Evolutionary conservation across 1,140 invertebrate genomes (phyloP).

Genomic region (Megalonaias nervosa): DNA sequence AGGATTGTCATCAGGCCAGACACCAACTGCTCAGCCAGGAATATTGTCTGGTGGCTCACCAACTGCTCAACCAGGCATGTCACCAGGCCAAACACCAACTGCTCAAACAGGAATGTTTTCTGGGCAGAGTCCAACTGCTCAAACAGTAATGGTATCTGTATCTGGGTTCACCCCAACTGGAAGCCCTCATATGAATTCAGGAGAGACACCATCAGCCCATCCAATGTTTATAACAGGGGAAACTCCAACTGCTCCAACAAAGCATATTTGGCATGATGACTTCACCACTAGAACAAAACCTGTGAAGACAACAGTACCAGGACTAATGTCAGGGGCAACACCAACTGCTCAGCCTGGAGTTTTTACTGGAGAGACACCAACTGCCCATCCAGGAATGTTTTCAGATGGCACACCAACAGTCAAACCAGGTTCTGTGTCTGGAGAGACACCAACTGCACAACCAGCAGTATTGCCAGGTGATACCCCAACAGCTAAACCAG

Average conservation of each 20-base stretch:
- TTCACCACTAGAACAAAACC: too few species aligned
- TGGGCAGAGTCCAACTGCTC: constrained; percentile 15
- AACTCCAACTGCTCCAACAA: too few species aligned
- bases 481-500: constrained; percentile 22
- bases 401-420: too few species aligned
- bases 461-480: neutral
- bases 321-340: too few species aligned
- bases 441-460: constrained; percentile 3
- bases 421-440: too few species aligned
- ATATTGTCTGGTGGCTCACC: constrained; percentile 1
- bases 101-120: constrained; percentile 7
- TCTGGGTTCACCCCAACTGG: constrained; percentile 5
- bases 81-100: constrained; percentile 7
- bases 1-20: neutral
- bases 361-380: too few species aligned
- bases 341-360: too few species aligned
- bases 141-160: neutral
- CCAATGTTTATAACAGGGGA: neutral
- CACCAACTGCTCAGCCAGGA: constrained; percentile 16
- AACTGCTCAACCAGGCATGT: constrained; percentile 10
- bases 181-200: neutral
- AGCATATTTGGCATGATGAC: too few species aligned
- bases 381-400: too few species aligned
- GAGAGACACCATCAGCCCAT: neutral
- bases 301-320: too few species aligned